Evolutionary conservation across 2,797 vertebrate genomes (phyloP), one percentile per base, ranked within the genome.

Genomic region (Prunella strophiata): DNA sequence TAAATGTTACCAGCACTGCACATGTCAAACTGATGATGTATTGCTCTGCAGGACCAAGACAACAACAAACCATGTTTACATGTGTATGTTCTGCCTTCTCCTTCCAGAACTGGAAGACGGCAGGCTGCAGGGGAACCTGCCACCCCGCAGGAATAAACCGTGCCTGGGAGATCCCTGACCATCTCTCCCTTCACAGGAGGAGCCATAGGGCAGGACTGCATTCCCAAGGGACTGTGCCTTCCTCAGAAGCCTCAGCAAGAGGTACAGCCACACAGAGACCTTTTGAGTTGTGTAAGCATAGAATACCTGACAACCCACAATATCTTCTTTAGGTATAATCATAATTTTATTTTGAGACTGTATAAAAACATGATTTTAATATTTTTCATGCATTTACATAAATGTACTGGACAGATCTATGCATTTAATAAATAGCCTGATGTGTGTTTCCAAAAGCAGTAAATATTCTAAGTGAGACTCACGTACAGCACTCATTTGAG

Each of bases 131-230:
- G 70, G 51, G 52, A 75, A 71, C 20, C 25, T 83, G 52, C 27
- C 38, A 63, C 62, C 70, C 29, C 42, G 54, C 25, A 94, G 88
- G 74, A 82, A 40, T 38, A 11, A 78, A 20, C 26, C 2, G 32
- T 61, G 27, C 63, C 47, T 23, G n/a, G 48, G n/a, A 73, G 45
- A 43, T 11, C 19, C 70, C 40, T 17, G 54, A 36, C 13, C 75
- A 65, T 14, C 17, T 26, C 36, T 40, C 11, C 9, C 14, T 1
- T 12, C 40, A 16, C 5, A 18, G 45, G 34, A 62, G 42, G 7
- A 63, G 61, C 45, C 48, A 1, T 0, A 2, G 29, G 66, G 61
- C 61, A 27, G 2, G 4, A 22, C 29, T 38, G 62, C 30, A 5
- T 40, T 87, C 57, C 68, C 87, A 29, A 1, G 0, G 36, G 45